These are phyloP conservation scores for Eudorcas thomsonii DNA, from an alignment of 2,113 vertebrate species.

Conservation along the genomic window DNA sequence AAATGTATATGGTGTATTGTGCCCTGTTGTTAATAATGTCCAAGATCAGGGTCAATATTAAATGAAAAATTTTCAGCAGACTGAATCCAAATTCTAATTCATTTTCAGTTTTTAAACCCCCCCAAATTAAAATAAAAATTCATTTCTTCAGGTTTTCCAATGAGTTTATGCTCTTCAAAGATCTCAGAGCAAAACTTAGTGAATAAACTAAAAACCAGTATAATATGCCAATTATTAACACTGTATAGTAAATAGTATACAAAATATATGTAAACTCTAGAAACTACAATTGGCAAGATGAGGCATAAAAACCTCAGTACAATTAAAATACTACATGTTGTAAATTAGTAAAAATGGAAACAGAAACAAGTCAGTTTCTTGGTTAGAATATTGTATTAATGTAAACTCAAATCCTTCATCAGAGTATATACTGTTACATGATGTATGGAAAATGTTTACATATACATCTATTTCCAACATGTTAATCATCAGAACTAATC, in stretches of 20 bases:
- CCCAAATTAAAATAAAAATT: neutral
- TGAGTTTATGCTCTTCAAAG: slow-evolving; percentile 7
- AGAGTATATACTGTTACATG: neutral
- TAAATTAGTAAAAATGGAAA: slow-evolving; percentile 24
- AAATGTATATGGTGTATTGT: neutral
- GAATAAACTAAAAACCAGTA: neutral
- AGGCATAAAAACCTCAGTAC: slow-evolving; percentile 29
- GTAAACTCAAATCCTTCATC: neutral
- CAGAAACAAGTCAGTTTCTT: neutral
- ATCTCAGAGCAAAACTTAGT: slow-evolving; percentile 1
- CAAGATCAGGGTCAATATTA: neutral
- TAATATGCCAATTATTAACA: neutral
- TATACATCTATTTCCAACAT: neutral
- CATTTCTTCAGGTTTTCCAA: neutral
- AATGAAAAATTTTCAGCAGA: slow-evolving; percentile 8
- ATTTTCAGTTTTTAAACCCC: neutral
- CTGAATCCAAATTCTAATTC: neutral
- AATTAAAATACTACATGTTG: slow-evolving; percentile 11
- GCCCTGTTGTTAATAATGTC: neutral
- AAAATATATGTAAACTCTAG: neutral
- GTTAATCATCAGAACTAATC: neutral
- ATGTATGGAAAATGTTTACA: neutral
- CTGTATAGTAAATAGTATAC: neutral
- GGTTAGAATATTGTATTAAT: neutral
- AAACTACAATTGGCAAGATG: neutral